Base-by-base conservation (phyloP, 2,888 invertebrate genomes). In the Noctuana brunneofusca region DNA sequence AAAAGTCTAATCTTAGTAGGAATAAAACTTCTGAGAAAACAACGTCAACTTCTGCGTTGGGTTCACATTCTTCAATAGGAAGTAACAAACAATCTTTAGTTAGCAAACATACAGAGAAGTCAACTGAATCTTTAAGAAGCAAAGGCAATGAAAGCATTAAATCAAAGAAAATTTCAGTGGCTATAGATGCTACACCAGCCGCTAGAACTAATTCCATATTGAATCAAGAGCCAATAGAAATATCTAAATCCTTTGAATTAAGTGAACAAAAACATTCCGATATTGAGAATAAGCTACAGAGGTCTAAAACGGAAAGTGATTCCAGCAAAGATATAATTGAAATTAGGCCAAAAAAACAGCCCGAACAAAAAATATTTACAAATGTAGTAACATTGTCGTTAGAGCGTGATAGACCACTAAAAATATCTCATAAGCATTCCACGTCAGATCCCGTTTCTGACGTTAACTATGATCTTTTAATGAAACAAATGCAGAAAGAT, bases 171-270 rank as follows among this genome's bases (percentile, higher is more conserved):
- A 94, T 96, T 2, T 96, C 95, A 0, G 94, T 96, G 9, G 96
- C 94, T 0, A 92, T 96, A 30, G 96, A 96, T 79, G 96, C 96
- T 0, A 96, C 96, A 0, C 96, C 96, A 11, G 92, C 94, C 1
- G 94, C 95, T 1, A 89, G 96, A 66, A 95, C 95, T 22, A 93
- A 93, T 66, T 96, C 96, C 59, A 93, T 96, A 32, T 78, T 96
- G 56, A 93, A 94, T 70, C 96, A 96, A 84, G 93, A 95, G 77
- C 96, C 96, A 0, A 95, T 96, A 66, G 96, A 96, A 83, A 79
- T 96, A 50, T 93, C 93, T 0, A 95, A 95, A 83, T 93, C 93
- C n/a, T 84, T 93, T 49, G 93, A 94, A 69, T 79, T 75, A 54
- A 82, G 80, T 60, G 83, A 86, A 57, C 68, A 69, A 63, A 76